phyloP scores from a whole-genome alignment of 2,797 vertebrate genomes.

The Uromys caudimaculatus region DNA sequence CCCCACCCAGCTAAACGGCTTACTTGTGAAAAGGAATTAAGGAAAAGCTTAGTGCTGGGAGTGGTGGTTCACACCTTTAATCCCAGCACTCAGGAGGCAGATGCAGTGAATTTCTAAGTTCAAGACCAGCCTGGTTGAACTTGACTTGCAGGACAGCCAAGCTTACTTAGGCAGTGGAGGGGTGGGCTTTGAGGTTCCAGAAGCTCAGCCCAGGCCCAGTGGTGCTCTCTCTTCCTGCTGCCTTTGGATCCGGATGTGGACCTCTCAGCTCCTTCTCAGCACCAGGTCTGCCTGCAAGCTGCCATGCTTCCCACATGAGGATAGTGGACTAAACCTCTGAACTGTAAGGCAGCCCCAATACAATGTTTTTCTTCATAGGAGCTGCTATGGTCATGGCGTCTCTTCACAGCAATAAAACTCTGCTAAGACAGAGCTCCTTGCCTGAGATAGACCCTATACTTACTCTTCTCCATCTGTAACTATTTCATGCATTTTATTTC shows the following conservation, averaged over 20 bases:
- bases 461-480: conserved; percentile 82
- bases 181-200: no score
- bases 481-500: conserved; percentile 82
- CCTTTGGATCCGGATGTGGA: neutral
- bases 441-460: conserved; percentile 76
- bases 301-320: neutral
- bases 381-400: neutral
- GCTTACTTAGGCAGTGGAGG: no score
- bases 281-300: neutral
- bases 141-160: neutral
- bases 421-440: conserved; percentile 63
- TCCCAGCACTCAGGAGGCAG: neutral
- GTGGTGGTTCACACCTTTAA: neutral
- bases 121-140: neutral
- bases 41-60: neutral
- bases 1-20: neutral
- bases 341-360: neutral
- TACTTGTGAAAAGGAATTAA: neutral
- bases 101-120: neutral
- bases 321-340: neutral
- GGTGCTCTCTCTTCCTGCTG: neutral
- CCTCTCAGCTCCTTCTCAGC: neutral
- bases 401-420: neutral
- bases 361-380: neutral
- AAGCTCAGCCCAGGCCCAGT: neutral